phyloP scores from a whole-genome alignment of 2,888 invertebrate species.

The Eulithis testata region DNA sequence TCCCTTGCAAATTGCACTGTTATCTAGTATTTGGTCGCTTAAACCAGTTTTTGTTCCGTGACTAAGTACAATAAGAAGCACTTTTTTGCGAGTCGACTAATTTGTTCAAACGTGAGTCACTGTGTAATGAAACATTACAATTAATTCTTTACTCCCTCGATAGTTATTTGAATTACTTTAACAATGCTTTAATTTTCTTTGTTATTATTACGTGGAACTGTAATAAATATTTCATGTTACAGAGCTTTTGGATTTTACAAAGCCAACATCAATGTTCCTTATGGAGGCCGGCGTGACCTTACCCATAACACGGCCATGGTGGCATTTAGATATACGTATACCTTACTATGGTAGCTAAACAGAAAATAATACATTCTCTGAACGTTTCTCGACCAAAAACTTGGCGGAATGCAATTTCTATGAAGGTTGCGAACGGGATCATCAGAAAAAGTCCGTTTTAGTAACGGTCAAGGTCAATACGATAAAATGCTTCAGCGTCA shows the following conservation, averaged over 20 bases:
- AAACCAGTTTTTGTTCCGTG: constrained; percentile 32
- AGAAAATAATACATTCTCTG: background rate
- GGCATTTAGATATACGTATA: background rate
- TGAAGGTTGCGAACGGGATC: background rate
- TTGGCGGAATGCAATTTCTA: background rate
- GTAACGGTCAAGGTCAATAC: background rate
- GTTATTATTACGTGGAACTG: background rate
- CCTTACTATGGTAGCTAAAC: no score
- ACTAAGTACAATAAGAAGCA: constrained; percentile 17
- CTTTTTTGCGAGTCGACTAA: constrained; percentile 22
- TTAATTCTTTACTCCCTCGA: background rate
- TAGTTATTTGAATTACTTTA: background rate
- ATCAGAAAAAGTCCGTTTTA: background rate
- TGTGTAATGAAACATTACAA: constrained; percentile 15
- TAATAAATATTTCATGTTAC: constrained; percentile 1
- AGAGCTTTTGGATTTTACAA: background rate
- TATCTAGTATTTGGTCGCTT: background rate
- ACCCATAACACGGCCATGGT: constrained; percentile 2
- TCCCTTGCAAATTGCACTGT: background rate
- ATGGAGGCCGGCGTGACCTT: background rate
- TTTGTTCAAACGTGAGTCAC: constrained; percentile 22
- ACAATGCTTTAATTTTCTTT: constrained; percentile 2
- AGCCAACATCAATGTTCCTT: constrained; percentile 1
- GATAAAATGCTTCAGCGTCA: background rate
- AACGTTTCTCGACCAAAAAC: background rate